A percentile compares a stretch with the other conserved stretches of the same genome.
phyloP scores from a whole-genome alignment of 2,797 vertebrate genomes.

The Poecilia velifera region DNA sequence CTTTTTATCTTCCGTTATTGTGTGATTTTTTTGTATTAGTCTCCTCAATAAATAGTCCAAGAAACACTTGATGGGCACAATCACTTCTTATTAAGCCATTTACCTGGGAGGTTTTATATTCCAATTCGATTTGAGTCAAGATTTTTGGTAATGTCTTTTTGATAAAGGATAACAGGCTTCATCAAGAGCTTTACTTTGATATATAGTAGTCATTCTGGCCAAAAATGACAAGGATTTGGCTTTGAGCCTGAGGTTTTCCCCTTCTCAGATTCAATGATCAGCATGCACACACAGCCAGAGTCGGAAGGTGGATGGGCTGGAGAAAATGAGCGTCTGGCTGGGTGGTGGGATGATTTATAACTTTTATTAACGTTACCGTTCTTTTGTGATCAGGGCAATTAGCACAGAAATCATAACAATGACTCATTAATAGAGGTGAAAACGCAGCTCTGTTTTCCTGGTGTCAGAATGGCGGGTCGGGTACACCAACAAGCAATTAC shows the following conservation, averaged over 20 bases:
- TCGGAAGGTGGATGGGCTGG: constrained; percentile 50
- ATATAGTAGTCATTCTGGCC: constrained; percentile 42
- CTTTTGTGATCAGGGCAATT: constrained; percentile 59
- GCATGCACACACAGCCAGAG: constrained; percentile 37
- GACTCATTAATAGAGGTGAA: constrained; percentile 63
- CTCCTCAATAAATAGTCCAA: constrained; percentile 6
- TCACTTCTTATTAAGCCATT: constrained; percentile 15
- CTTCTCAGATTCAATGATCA: constrained; percentile 29
- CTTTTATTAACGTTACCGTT: constrained; percentile 40
- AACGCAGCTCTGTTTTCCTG: constrained; percentile 29
- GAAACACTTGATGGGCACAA: constrained; percentile 5
- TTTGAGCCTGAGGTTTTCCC: constrained; percentile 45
- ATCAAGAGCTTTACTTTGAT: constrained; percentile 51
- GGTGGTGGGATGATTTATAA: constrained; percentile 25
- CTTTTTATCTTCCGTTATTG: constrained; percentile 4
- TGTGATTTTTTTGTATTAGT: constrained; percentile 12
- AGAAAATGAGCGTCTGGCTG: constrained; percentile 32
- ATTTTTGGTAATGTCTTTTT: constrained; percentile 50
- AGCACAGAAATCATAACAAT: constrained; percentile 53
- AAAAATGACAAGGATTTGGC: constrained; percentile 66
- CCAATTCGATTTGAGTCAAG: constrained; percentile 32
- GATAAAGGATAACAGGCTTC: constrained; percentile 52
- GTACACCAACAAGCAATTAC: constrained; percentile 58
- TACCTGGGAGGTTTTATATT: constrained; percentile 42
- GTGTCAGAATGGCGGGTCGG: constrained; percentile 55